Evolutionary conservation across 2,113 vertebrate genomes (phyloP).

Genomic region (Amphiprion percula): DNA sequence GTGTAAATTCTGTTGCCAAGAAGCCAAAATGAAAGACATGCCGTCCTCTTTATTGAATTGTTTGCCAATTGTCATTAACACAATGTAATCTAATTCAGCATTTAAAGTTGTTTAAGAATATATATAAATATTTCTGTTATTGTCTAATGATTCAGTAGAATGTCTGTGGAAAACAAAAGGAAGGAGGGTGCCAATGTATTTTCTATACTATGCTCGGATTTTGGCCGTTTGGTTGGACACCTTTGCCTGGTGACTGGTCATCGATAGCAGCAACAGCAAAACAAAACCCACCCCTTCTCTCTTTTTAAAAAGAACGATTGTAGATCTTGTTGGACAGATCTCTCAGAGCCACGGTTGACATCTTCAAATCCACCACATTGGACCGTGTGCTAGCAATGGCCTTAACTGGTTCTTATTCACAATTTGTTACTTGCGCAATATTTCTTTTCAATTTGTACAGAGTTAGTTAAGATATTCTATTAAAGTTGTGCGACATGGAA

Average conservation of each 20-base stretch:
- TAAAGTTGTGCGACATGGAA: slow-evolving; percentile 93
- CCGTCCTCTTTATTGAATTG: slow-evolving; percentile 42
- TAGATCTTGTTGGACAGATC: slow-evolving; percentile 71
- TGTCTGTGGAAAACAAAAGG: slow-evolving; percentile 61
- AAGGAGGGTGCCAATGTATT: slow-evolving; percentile 76
- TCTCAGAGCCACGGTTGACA: slow-evolving; percentile 77
- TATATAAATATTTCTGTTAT: slow-evolving; percentile 62
- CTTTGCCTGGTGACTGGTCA: slow-evolving; percentile 43
- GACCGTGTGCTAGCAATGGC: slow-evolving; percentile 90
- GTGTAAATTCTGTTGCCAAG: slow-evolving; percentile 58
- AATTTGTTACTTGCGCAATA: slow-evolving; percentile 93
- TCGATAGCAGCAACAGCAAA: slow-evolving; percentile 20
- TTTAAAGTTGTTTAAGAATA: slow-evolving; percentile 70
- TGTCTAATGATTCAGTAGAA: slow-evolving; percentile 68
- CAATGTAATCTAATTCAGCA: slow-evolving; percentile 60
- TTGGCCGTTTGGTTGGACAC: slow-evolving; percentile 35
- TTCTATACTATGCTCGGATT: slow-evolving; percentile 61
- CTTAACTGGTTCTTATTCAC: slow-evolving; percentile 89
- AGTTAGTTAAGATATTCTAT: slow-evolving; percentile 98
- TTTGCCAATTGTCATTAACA: slow-evolving; percentile 72
- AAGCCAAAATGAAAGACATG: slow-evolving; percentile 64
- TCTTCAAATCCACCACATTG: slow-evolving; percentile 84
- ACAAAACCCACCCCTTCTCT: slow-evolving; percentile 24
- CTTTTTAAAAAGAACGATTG: slow-evolving; percentile 69
- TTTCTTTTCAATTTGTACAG: slow-evolving; percentile 98